Evolutionary conservation across 2,113 vertebrate genomes (phyloP), one percentile per base, ranked within the genome.

Genomic region (Emberiza fucata): DNA sequence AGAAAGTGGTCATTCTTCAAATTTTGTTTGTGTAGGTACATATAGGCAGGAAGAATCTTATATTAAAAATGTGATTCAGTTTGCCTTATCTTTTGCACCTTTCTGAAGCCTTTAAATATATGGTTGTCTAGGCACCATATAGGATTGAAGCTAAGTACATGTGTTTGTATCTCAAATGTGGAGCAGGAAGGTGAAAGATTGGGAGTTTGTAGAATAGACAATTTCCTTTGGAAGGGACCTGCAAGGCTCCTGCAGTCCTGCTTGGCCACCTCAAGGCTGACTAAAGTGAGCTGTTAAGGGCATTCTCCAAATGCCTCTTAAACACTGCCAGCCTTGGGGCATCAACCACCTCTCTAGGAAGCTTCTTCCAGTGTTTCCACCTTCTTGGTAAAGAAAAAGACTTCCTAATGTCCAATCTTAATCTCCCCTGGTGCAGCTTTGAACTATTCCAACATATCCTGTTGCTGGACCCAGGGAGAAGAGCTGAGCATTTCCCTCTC

Each of bases 391-490:
- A 59, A 53, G 20, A 64, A 80, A 17, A 13, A 22, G 8, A 8
- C 54, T 83, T 79, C 48, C 39, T 59, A 3, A 56, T 51, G 29
- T 57, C n/a, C 25, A 51, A 1, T 57, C 25, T 86, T 5, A 88
- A 9, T 50, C 35, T 33, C 2, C 47, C 6, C 11, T 50, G 35
- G 13, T 66, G 8, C 25, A 37, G 35, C 24, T 79, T 64, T 69
- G 71, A 48, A 8, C 21, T 44, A 17, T 59, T 82, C 24, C 39
- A 6, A 5, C 0, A 0, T 6, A 2, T 5, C 17, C 48, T 69
- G 1, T 63, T 11, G 4, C 24, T 64, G 17, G 18, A 50, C 54
- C 19, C 29, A 50, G 28, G 54, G 19, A 65, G 50, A 60, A 45
- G 39, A 78, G 54, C 12, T 69, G 17, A 78, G 39, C 23, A n/a